phyloP scores from a whole-genome alignment of 2,888 invertebrate species.

The Orthosia gothica region DNA sequence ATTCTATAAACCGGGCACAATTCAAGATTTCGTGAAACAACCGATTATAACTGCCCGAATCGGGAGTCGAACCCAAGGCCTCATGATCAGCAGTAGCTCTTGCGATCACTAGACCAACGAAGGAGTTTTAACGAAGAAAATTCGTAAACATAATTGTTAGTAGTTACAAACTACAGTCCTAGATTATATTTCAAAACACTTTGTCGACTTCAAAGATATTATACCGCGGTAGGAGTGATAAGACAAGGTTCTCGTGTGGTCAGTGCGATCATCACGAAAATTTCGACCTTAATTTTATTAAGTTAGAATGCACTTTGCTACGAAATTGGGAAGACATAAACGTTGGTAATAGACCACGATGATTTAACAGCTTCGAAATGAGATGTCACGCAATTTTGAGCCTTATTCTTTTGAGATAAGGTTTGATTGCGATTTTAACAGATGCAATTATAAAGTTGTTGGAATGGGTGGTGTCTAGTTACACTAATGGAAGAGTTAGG shows the following conservation, averaged over 20 bases:
- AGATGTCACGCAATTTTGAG: constrained; percentile 10
- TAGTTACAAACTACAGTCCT: constrained; percentile 38
- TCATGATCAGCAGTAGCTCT: no score
- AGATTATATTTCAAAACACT: constrained; percentile 60
- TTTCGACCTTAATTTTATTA: constrained; percentile 41
- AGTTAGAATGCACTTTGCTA: constrained; percentile 41
- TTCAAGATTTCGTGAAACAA: no score
- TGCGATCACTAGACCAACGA: not conserved
- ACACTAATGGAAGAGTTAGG: constrained; percentile 67
- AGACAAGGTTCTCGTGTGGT: constrained; percentile 55
- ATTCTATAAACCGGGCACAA: no score
- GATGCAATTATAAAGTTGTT: not conserved
- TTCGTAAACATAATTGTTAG: constrained; percentile 16
- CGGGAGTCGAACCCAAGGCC: no score
- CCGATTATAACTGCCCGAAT: no score
- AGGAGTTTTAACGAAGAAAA: not conserved
- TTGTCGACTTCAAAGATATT: constrained; percentile 53
- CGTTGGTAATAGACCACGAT: constrained; percentile 34
- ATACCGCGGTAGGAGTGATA: constrained; percentile 33
- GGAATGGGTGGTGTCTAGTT: constrained; percentile 55
- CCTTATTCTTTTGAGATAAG: constrained; percentile 9
- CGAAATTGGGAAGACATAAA: constrained; percentile 52
- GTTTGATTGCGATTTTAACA: not conserved
- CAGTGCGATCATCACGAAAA: constrained; percentile 23
- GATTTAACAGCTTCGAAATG: not conserved